A percentile compares a stretch with the other conserved stretches of the same genome.
Evolutionary conservation across 1,140 invertebrate genomes (phyloP).

Genomic region (Formica selysi): DNA sequence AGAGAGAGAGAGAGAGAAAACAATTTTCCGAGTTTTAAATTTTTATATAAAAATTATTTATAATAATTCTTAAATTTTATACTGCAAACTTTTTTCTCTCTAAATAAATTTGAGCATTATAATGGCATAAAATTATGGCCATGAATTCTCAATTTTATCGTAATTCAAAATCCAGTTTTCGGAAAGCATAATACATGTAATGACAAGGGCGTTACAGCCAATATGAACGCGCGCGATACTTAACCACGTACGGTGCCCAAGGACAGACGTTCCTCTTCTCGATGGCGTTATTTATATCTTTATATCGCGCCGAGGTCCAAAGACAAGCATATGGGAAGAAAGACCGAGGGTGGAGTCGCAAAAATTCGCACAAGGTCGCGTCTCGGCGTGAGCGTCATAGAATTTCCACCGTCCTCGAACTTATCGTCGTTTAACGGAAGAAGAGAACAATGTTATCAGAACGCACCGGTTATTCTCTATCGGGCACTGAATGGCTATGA

Average conservation of each 20-base stretch:
- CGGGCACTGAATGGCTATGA: neutral
- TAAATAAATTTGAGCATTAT: neutral
- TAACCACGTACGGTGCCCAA: slow-evolving; percentile 51
- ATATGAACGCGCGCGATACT: slow-evolving; percentile 4
- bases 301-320: slow-evolving; percentile 47
- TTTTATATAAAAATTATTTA: neutral
- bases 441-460: neutral
- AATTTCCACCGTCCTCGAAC: neutral
- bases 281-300: slow-evolving; percentile 69
- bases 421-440: slow-evolving; percentile 17
- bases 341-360: slow-evolving; percentile 11
- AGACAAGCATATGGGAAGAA: slow-evolving; percentile 17
- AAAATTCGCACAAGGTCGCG: slow-evolving; percentile 46
- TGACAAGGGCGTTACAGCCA: neutral
- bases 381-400: neutral
- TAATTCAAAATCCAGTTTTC: neutral
- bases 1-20: neutral
- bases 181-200: neutral
- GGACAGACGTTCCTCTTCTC: slow-evolving; percentile 63
- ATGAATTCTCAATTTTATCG: neutral
- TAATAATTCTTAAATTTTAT: neutral
- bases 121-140: neutral
- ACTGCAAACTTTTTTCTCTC: neutral
- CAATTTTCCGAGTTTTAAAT: neutral
- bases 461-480: neutral